phyloP scores from a whole-genome alignment of 92 coral and sea anemone species.

The Nematostella vectensis region DNA sequence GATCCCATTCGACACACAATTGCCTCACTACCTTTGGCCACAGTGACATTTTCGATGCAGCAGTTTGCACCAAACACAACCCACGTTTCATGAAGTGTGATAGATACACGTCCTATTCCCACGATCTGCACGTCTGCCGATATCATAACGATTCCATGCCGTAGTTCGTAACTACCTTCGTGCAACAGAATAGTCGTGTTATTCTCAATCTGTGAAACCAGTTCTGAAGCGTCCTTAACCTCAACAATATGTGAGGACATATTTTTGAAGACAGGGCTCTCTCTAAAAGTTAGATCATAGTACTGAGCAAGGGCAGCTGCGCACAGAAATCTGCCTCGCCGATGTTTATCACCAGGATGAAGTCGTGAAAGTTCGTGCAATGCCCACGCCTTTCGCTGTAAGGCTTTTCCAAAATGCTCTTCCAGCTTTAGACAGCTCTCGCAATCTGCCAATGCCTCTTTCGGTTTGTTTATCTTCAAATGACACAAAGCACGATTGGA shows the following conservation, averaged over 20 bases:
- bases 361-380: conserved; percentile 19
- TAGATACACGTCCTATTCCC: conserved; percentile 19
- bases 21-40: conserved; percentile 22
- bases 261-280: conserved; percentile 7
- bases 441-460: conserved; percentile 59
- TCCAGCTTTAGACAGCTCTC: conserved; percentile 37
- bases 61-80: not conserved
- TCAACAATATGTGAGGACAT: conserved; percentile 32
- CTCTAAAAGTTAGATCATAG: conserved; percentile 19
- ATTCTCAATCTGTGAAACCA: conserved; percentile 1
- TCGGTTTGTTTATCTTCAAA: conserved; percentile 37
- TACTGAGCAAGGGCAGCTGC: conserved; percentile 46
- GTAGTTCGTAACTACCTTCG: conserved; percentile 40
- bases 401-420: conserved; percentile 38
- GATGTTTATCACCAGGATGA: not conserved
- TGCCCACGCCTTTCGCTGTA: conserved; percentile 75
- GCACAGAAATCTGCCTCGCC: conserved; percentile 16
- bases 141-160: not conserved
- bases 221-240: conserved; percentile 19
- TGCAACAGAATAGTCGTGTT: conserved; percentile 38
- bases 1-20: conserved; percentile 13
- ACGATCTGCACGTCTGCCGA: conserved; percentile 26
- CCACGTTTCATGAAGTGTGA: conserved; percentile 4
- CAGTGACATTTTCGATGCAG: conserved; percentile 41
- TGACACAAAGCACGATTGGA: conserved; percentile 64